phyloP scores from a whole-genome alignment of 2,113 vertebrate species.

The Oriolus oriolus region DNA sequence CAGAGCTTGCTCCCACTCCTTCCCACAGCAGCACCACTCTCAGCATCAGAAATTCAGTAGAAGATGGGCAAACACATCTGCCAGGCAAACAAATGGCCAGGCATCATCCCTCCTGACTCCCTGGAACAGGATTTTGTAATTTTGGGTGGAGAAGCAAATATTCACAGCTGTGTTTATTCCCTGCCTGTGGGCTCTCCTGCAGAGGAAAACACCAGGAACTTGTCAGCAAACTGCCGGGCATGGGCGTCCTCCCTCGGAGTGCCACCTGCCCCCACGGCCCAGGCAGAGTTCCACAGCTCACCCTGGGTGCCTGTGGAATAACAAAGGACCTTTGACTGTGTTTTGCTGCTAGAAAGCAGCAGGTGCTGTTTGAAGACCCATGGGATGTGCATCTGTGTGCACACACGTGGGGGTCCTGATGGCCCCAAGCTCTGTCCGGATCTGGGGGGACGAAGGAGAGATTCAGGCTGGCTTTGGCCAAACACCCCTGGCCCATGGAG shows the following conservation, averaged over 20 bases:
- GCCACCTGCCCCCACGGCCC: background rate
- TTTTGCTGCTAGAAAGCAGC: background rate
- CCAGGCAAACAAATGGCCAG: background rate
- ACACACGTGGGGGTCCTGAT: background rate
- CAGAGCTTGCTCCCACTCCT: background rate
- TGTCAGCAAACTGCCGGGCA: background rate
- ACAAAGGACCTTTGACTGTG: background rate
- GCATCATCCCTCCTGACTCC: fast-evolving
- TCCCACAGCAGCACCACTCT: background rate
- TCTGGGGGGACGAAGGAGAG: fast-evolving
- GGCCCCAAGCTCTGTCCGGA: fast-evolving
- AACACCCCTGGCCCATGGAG: fast-evolving
- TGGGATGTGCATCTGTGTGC: background rate
- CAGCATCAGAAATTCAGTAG: background rate
- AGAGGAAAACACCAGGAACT: background rate
- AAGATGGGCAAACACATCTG: background rate
- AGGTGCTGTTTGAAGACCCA: background rate
- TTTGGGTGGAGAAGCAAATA: background rate
- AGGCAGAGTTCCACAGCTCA: background rate
- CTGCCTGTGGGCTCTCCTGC: background rate
- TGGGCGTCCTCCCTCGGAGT: background rate
- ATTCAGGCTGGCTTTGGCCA: background rate
- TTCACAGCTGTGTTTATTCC: slow-evolving; percentile 4
- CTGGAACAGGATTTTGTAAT: background rate
- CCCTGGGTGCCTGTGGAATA: no score